Conservation (phyloP, 2,888 invertebrate genomes). For the Fragum sueziense region DNA sequence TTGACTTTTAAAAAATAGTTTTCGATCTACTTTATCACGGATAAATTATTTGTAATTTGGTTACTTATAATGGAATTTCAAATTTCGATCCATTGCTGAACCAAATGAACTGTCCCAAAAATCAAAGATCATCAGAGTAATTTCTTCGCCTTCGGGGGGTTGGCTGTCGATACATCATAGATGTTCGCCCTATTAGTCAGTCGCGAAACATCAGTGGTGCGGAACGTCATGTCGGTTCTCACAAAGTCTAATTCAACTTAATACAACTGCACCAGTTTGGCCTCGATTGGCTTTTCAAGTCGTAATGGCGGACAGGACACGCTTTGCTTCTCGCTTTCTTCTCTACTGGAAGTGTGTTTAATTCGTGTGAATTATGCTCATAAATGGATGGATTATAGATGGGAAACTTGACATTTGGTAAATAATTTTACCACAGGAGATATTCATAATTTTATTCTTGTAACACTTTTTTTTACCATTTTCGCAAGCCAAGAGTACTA, state of each 20-base stretch:
- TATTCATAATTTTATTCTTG: no score
- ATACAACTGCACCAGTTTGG: constrained; percentile 16
- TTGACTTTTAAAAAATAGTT: no score
- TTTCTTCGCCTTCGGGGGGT: constrained; percentile 6
- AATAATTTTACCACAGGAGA: no score
- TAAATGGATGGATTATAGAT: background rate
- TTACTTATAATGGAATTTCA: background rate
- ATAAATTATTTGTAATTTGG: no score
- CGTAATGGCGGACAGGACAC: constrained; percentile 8
- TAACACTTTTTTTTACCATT: no score
- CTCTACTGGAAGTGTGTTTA: background rate
- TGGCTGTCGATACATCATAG: constrained; percentile 15
- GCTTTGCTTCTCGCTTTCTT: background rate
- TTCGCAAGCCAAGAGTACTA: no score
- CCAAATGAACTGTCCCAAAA: background rate
- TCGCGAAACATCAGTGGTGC: constrained; percentile 2
- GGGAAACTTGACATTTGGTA: background rate
- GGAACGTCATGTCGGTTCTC: constrained; percentile 4
- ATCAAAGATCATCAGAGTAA: constrained; percentile 12
- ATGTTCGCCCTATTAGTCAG: constrained; percentile 14
- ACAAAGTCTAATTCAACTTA: background rate
- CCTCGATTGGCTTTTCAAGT: constrained; percentile 12
- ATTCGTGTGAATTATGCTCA: background rate
- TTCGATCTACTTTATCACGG: no score
- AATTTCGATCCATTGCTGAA: background rate